Conservation (phyloP, 2,113 vertebrate species). For the Smithornis capensis region DNA sequence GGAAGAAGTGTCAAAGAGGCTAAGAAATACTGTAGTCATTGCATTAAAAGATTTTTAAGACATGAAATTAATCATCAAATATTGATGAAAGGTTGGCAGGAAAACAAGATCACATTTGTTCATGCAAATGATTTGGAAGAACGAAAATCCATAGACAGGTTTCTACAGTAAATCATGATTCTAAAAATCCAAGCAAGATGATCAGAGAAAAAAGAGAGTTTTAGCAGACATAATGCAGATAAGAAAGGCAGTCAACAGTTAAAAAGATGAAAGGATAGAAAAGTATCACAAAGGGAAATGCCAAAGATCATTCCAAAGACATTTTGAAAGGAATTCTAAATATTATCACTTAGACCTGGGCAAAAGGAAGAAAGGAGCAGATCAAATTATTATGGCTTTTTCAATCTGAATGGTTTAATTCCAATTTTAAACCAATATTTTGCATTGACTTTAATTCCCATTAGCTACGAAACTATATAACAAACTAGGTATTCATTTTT, state of each 20-base stretch:
- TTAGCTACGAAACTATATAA: background rate
- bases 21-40: background rate
- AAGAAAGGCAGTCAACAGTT: background rate
- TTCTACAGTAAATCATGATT: background rate
- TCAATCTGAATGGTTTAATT: background rate
- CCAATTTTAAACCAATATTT: background rate
- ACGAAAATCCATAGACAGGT: background rate
- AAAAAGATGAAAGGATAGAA: background rate
- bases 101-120: background rate
- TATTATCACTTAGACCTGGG: background rate
- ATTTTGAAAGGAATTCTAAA: conserved; percentile 13
- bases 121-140: background rate
- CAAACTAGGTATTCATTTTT: background rate
- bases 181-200: background rate
- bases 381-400: background rate
- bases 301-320: background rate
- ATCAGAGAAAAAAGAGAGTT: background rate
- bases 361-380: background rate
- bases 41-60: background rate
- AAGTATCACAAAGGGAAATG: background rate
- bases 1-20: background rate
- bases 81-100: background rate
- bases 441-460: background rate
- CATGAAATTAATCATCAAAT: background rate
- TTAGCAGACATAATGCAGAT: background rate